Base-by-base conservation (phyloP, 1,140 invertebrate species). In the Pseudoatta argentina region DNA sequence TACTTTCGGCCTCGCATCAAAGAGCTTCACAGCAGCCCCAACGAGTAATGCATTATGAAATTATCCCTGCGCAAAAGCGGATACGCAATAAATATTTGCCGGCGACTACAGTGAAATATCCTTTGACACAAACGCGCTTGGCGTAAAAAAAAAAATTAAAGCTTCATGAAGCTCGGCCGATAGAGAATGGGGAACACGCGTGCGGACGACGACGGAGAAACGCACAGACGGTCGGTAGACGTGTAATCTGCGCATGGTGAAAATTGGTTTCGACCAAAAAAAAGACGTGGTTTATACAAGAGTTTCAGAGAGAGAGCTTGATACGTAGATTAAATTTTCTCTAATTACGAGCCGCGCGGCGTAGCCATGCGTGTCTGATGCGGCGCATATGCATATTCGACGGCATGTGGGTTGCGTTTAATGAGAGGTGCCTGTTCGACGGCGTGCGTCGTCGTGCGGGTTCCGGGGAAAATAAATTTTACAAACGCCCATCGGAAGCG, bases 1-100 rank as follows among this genome's bases (percentile, higher is more conserved):
- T 64, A 67, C 69, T 76, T 79, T 82, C 77, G 86, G 86, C 79
- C 69, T 69, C 69, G 76, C 87, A 87, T 87, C 85, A 72, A 78
- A 79, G 66, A 73, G 77, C 73, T 76, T 78, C 72, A 85, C 59
- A 57, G 69, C 79, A 63, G 34, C 39, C 21, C 39, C 55, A 44
- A 51, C 51, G 55, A 51, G 66, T 76, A 75, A 71, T 75, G 76
- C 87, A 82, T 88, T 87, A 81, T 79, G 73, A 86, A 86, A 64
- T 88, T 88, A 88, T 81, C 53, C 51, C 39, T 85, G 66, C 59
- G 75, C 24, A 79, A 87, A 69, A 87, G 75, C 57, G 71, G 39
- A 71, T 55, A 71, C 39, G 67, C 76, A 71, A 78, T 51, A 87
- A 87, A 87, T 87, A 87, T 79, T 87, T 79, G 34, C 24, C 55